These are phyloP conservation scores for Bombus consobrinus DNA, from an alignment of 1,140 invertebrate genomes.

Conservation along the genomic window DNA sequence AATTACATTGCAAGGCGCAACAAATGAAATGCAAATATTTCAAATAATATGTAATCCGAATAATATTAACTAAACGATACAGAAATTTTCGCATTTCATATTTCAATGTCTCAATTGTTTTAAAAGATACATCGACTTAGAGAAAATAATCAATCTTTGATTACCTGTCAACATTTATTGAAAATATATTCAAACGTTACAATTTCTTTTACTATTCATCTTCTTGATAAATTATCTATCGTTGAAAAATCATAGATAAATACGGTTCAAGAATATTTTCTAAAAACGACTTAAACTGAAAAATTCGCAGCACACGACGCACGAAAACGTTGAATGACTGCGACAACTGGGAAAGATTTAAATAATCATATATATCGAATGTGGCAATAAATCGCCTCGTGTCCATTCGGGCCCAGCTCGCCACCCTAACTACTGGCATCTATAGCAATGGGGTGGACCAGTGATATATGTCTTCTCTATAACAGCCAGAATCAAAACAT, in stretches of 20 bases:
- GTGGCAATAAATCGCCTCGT: constrained; percentile 63
- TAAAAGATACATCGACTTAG: too few species aligned
- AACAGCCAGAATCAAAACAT: constrained; percentile 78
- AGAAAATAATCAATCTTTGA: too few species aligned
- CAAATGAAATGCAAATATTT: too few species aligned
- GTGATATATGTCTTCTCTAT: constrained; percentile 79
- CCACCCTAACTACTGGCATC: constrained; percentile 72
- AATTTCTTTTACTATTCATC: too few species aligned
- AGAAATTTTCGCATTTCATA: too few species aligned
- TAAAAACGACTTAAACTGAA: background rate
- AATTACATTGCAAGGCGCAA: too few species aligned
- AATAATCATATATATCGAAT: constrained; percentile 72
- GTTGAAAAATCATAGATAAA: background rate
- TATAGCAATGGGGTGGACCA: constrained; percentile 72
- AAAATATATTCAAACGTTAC: too few species aligned
- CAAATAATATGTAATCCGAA: too few species aligned
- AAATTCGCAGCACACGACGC: background rate
- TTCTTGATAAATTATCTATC: background rate
- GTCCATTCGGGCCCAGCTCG: constrained; percentile 59
- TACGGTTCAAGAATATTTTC: background rate
- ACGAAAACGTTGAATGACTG: constrained; percentile 45
- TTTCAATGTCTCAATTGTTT: too few species aligned
- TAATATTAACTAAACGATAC: too few species aligned
- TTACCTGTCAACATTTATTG: too few species aligned
- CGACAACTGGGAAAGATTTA: constrained; percentile 65